A percentile compares a stretch with the other conserved stretches of the same genome.
Evolutionary conservation across 2,113 vertebrate genomes (phyloP).

Genomic region (Cathartes aura): DNA sequence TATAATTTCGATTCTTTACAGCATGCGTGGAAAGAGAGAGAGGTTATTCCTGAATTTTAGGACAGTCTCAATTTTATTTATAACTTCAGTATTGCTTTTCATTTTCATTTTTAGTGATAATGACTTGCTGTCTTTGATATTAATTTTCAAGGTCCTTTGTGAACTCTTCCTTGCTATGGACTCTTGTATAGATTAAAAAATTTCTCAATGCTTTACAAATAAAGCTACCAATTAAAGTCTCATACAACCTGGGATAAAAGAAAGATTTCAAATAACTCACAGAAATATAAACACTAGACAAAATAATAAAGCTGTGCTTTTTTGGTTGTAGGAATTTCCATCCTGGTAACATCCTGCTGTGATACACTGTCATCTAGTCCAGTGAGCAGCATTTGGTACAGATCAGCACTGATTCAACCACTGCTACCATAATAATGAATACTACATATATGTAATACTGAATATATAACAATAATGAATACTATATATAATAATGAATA

Average conservation of each 20-base stretch:
- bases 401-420: background rate
- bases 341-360: background rate
- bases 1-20: slow-evolving; percentile 21
- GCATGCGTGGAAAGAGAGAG: background rate
- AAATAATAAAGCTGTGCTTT: background rate
- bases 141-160: slow-evolving; percentile 14
- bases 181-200: background rate
- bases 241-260: background rate
- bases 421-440: background rate
- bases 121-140: background rate
- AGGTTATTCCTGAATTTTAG: slow-evolving; percentile 35
- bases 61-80: slow-evolving; percentile 17
- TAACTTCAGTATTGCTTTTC: background rate
- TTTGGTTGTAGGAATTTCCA: background rate
- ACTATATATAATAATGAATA: no score
- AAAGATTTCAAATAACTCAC: background rate
- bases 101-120: slow-evolving; percentile 17
- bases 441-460: no score
- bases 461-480: no score
- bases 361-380: background rate
- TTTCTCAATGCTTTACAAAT: background rate
- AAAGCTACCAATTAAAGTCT: background rate
- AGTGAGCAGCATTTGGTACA: background rate
- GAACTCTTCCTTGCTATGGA: background rate
- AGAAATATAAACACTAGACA: background rate